Evolutionary conservation across 1,140 invertebrate genomes (phyloP), one percentile per base, ranked within the genome.

Genomic region (Condylostylus longicornis): DNA sequence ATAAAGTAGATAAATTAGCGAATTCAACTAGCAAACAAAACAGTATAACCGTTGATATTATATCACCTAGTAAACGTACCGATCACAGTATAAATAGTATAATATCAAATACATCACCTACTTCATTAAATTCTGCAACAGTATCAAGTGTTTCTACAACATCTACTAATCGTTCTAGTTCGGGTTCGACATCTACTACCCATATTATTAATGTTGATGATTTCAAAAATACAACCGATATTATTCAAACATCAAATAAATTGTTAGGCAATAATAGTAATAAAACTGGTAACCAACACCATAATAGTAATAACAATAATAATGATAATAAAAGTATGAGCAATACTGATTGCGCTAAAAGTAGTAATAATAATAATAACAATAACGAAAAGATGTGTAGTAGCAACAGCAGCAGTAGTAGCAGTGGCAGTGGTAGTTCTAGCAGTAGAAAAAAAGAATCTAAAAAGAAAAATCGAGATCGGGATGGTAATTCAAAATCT

Each of bases 61-160:
- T 42, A 0, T 48, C 54, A 8, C 42, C 53, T n/a, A 45, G 21
- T 12, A 51, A 50, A 18, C 48, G 45, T 37, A 38, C 45, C 8
- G 49, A 57, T 39, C 46, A 50, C 21, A 51, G 46, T 28, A 47
- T 53, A 10, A 44, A 50, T 30, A 58, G 39, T 20, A 43, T 57
- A 33, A 42, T 38, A 14, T 39, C 43, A 38, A 38, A 34, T 8
- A 31, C 38, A 35, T 20, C 38, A 15, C 18, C 29, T 10, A 33
- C 18, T 37, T 10, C 18, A 15, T 30, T 10, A 8, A 18, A 5
- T 12, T 23, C 5, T 35, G 20, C 18, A 6, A 20, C 33, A 19
- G 21, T 22, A 34, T 14, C 21, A 5, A 17, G 8, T 4, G 12
- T 19, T 2, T 6, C 33, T 31, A 7, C 33, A 17, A 7, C 33